phyloP scores from a whole-genome alignment of 92 coral and sea anemone species.

The Phenganax stokvisi region DNA sequence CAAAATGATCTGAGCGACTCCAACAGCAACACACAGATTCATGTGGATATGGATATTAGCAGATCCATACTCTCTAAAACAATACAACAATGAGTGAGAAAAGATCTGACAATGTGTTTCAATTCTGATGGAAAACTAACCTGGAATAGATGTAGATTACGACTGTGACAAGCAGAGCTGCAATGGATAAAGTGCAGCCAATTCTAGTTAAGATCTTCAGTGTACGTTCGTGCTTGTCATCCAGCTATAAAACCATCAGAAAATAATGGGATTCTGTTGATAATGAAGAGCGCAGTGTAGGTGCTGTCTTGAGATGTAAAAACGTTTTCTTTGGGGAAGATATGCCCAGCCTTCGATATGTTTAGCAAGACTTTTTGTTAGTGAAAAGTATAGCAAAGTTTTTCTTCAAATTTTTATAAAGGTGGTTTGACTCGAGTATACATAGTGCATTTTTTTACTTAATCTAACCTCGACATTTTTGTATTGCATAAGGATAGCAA shows the following conservation, averaged over 20 bases:
- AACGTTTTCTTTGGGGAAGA: not conserved
- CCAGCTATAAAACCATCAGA: not conserved
- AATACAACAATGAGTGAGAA: not conserved
- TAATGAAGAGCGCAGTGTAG: not conserved
- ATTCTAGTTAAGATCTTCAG: conserved; percentile 20
- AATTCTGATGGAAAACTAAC: not conserved
- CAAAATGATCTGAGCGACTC: conserved; percentile 28
- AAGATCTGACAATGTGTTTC: not conserved
- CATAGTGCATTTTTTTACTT: not conserved
- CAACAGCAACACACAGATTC: conserved; percentile 39
- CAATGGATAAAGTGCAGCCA: conserved; percentile 22
- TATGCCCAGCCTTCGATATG: too few species aligned
- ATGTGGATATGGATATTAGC: conserved; percentile 36
- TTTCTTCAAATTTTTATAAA: too few species aligned
- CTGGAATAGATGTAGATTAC: not conserved
- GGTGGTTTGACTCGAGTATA: too few species aligned
- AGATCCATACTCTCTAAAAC: conserved; percentile 11
- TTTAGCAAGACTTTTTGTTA: not conserved
- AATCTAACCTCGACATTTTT: conserved; percentile 27
- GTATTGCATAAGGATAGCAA: conserved; percentile 37
- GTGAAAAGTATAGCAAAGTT: not conserved
- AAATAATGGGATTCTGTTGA: not conserved
- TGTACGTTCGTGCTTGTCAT: conserved; percentile 19
- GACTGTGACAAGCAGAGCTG: conserved; percentile 18
- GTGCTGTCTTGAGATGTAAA: not conserved